These are phyloP conservation scores for Ovibos moschatus DNA, from an alignment of 2,113 vertebrate genomes.

Conservation along the genomic window DNA sequence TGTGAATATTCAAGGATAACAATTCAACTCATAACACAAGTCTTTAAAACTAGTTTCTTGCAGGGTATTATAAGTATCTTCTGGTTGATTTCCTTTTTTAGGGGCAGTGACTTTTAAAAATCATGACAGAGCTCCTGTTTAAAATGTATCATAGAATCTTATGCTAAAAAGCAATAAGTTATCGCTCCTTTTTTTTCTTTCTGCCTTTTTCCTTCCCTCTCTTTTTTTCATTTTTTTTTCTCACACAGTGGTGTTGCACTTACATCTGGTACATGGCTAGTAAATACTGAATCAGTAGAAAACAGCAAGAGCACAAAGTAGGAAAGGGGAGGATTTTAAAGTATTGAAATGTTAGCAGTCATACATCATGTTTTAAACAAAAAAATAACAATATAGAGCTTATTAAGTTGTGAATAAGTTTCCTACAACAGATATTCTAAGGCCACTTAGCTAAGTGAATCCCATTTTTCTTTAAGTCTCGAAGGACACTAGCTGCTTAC, in stretches of 20 bases:
- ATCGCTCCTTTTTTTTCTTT: neutral
- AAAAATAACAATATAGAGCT: neutral
- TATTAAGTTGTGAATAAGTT: neutral
- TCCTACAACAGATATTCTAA: neutral
- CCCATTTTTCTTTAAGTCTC: neutral
- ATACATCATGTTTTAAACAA: neutral
- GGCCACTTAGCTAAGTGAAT: neutral
- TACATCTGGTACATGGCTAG: neutral
- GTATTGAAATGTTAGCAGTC: neutral
- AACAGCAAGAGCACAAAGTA: neutral
- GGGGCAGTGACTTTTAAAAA: neutral
- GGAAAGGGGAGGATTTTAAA: neutral
- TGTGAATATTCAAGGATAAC: neutral
- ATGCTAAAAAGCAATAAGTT: neutral
- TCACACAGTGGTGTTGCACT: neutral
- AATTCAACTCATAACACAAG: neutral
- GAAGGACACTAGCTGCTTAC: neutral
- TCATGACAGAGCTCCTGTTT: neutral
- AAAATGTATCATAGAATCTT: neutral
- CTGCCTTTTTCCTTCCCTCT: too few species aligned
- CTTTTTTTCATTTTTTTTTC: neutral
- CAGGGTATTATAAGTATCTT: neutral
- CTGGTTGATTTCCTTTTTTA: neutral
- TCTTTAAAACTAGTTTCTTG: neutral
- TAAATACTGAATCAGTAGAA: neutral